These are phyloP conservation scores for Ophioninae sp. DNA, from an alignment of 2,888 invertebrate genomes.

Conservation along the genomic window DNA sequence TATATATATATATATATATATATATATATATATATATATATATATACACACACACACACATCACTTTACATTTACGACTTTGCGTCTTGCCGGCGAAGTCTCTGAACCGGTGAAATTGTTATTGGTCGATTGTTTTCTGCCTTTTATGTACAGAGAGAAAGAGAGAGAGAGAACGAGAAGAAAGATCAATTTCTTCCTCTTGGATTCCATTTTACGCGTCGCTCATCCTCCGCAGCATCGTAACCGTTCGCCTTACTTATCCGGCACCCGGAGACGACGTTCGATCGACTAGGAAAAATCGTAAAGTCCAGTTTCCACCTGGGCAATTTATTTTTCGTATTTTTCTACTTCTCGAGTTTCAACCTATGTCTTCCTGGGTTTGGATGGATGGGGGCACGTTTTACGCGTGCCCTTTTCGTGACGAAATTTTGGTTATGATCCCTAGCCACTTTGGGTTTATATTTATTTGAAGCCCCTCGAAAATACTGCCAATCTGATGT, in stretches of 20 bases:
- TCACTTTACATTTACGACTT: not conserved
- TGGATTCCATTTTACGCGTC: slow-evolving; percentile 28
- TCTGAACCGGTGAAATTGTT: slow-evolving; percentile 64
- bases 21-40: not conserved
- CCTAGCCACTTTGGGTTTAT: no score
- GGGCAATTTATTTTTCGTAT: slow-evolving; percentile 1
- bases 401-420: no score
- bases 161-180: not conserved
- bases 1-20: slow-evolving; percentile 18
- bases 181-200: slow-evolving; percentile 24
- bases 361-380: no score
- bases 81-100: slow-evolving; percentile 50
- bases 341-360: no score
- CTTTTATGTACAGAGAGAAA: slow-evolving; percentile 34
- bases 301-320: slow-evolving; percentile 27
- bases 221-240: not conserved
- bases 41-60: no score
- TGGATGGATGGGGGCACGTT: no score
- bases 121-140: slow-evolving; percentile 65
- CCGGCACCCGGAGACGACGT: slow-evolving; percentile 34
- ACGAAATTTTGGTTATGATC: no score
- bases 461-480: no score
- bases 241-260: slow-evolving; percentile 40
- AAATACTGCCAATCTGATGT: no score
- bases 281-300: slow-evolving; percentile 50